These are phyloP conservation scores for Allacma fusca DNA, from an alignment of 2,888 invertebrate species.

Conservation along the genomic window DNA sequence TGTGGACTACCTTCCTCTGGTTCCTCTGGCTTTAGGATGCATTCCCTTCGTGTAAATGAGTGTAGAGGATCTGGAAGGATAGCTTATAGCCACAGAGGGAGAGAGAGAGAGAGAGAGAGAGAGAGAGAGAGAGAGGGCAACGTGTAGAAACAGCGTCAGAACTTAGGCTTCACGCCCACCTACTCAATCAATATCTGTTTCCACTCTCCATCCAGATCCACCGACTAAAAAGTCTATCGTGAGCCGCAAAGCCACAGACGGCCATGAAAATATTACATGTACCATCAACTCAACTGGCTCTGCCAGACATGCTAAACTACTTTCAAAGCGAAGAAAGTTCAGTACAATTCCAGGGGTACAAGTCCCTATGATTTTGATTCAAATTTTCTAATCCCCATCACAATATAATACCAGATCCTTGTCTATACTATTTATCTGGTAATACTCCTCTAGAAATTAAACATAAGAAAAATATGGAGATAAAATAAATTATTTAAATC, in stretches of 20 bases:
- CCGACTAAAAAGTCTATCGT: slow-evolving; percentile 38
- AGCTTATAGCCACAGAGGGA: background rate
- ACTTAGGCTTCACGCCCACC: slow-evolving; percentile 43
- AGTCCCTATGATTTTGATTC: no score
- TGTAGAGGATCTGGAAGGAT: background rate
- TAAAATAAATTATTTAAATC: no score
- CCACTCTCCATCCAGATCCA: slow-evolving; percentile 38
- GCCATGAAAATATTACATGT: background rate
- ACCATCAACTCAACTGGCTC: background rate
- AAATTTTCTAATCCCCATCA: no score
- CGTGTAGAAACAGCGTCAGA: slow-evolving; percentile 21
- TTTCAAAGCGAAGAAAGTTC: no score
- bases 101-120: background rate
- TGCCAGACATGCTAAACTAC: background rate
- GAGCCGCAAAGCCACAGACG: slow-evolving; percentile 20
- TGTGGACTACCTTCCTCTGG: slow-evolving; percentile 33
- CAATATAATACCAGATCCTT: no score
- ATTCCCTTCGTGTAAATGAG: slow-evolving; percentile 30
- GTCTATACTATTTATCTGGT: no score
- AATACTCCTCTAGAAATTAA: no score
- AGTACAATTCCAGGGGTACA: no score
- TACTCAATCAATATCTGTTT: slow-evolving; percentile 49
- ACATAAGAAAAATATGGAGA: no score
- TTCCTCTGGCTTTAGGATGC: slow-evolving; percentile 26
- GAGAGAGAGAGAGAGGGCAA: background rate